Conservation (phyloP, 2,797 vertebrate species). For the Clarias laeviceps region DNA sequence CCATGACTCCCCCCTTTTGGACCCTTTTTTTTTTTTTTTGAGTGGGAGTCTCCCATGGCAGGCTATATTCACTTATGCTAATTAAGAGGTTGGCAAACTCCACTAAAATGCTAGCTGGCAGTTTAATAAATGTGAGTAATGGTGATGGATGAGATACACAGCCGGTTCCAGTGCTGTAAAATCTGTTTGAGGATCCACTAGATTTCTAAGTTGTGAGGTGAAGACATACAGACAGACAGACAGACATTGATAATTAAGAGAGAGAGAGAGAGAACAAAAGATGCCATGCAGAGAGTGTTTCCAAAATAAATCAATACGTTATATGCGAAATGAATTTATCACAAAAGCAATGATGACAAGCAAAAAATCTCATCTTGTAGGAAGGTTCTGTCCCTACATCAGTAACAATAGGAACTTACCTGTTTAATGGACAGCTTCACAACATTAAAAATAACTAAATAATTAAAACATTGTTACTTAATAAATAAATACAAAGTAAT, state of each 20-base stretch:
- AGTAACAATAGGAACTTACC: not conserved
- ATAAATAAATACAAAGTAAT: not conserved
- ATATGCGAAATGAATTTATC: conserved; percentile 69
- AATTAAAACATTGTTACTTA: not conserved
- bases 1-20: conserved; percentile 56
- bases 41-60: conserved; percentile 58
- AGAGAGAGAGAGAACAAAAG: not conserved
- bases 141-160: conserved; percentile 73
- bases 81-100: conserved; percentile 77
- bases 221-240: conserved; percentile 7
- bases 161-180: conserved; percentile 65
- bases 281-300: conserved; percentile 53
- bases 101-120: conserved; percentile 68
- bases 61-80: conserved; percentile 70
- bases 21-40: conserved; percentile 44
- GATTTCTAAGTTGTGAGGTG: conserved; percentile 51
- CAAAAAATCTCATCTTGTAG: conserved; percentile 48
- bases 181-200: conserved; percentile 67
- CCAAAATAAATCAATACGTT: conserved; percentile 62
- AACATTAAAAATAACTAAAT: not conserved
- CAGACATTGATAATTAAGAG: not conserved
- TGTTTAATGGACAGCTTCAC: not conserved
- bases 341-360: conserved; percentile 51
- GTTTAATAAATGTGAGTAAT: conserved; percentile 75
- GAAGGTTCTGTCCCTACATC: conserved; percentile 54